Percentiles rank a stretch among this genome's conserved stretches.
Conservation (phyloP, 2,797 vertebrate species). For the Enteromius trimaculatus region DNA sequence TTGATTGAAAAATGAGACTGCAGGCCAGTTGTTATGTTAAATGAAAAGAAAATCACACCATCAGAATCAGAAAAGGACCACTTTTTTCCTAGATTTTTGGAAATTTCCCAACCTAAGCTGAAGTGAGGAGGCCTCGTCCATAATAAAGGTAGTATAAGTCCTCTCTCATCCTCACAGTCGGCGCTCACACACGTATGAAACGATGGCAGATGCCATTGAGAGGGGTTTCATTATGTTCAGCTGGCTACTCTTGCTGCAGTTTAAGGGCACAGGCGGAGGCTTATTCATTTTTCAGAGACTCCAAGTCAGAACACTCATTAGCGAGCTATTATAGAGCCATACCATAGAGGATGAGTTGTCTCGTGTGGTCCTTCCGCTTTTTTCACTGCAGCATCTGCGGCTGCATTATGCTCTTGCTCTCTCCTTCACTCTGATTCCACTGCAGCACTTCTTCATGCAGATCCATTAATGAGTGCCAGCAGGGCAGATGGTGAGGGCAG, state of each 20-base stretch:
- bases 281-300: slow-evolving; percentile 56
- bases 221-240: slow-evolving; percentile 30
- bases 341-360: slow-evolving; percentile 40
- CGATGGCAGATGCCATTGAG: slow-evolving; percentile 36
- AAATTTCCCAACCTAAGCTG: neutral
- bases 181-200: slow-evolving; percentile 3
- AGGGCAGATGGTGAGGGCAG: slow-evolving; percentile 52
- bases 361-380: slow-evolving; percentile 42
- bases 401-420: slow-evolving; percentile 38
- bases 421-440: slow-evolving; percentile 39
- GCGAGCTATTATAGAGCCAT: slow-evolving; percentile 51
- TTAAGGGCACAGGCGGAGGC: slow-evolving; percentile 33
- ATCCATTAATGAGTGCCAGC: slow-evolving; percentile 50
- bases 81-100: neutral
- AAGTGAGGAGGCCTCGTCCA: neutral
- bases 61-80: neutral
- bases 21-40: neutral
- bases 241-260: slow-evolving; percentile 28
- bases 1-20: neutral
- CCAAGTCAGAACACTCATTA: slow-evolving; percentile 53
- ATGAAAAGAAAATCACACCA: neutral
- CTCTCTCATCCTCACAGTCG: slow-evolving; percentile 20
- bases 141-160: slow-evolving; percentile 14
- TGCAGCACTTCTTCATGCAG: slow-evolving; percentile 44
- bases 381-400: slow-evolving; percentile 55